Percentiles rank a stretch among this genome's conserved stretches.
Evolutionary conservation across 1,140 invertebrate genomes (phyloP).

Genomic region (Bombus impatiens): DNA sequence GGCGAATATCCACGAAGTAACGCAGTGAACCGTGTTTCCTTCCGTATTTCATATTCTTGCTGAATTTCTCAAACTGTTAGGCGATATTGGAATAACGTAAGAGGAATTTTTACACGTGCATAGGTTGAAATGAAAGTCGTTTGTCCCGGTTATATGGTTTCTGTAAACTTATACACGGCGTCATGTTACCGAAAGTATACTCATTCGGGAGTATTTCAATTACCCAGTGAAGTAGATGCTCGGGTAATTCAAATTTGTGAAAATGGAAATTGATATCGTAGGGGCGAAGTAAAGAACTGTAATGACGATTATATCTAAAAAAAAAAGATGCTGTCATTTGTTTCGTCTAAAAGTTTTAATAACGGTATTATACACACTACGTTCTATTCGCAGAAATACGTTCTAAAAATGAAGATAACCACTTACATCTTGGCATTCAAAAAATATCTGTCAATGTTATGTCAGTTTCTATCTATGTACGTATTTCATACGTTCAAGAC

Average conservation of each 20-base stretch:
- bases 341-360: no score
- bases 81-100: neutral
- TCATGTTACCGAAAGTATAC: conserved; percentile 2
- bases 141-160: conserved; percentile 20
- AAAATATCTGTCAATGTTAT: no score
- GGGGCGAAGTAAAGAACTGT: neutral
- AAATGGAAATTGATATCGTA: neutral
- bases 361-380: no score
- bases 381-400: no score
- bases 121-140: neutral
- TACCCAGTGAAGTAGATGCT: neutral
- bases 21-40: neutral
- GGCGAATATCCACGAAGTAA: conserved; percentile 13
- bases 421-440: no score
- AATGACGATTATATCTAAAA: neutral
- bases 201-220: neutral
- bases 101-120: neutral
- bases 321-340: no score
- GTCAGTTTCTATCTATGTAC: no score
- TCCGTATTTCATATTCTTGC: neutral
- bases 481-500: no score
- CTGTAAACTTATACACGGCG: conserved; percentile 37
- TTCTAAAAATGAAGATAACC: no score
- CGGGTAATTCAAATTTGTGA: neutral
- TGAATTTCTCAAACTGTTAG: neutral